Percentiles rank a stretch among this genome's conserved stretches.
phyloP scores from a whole-genome alignment of 2,888 invertebrate genomes.

The Dinocampus coccinellae region DNA sequence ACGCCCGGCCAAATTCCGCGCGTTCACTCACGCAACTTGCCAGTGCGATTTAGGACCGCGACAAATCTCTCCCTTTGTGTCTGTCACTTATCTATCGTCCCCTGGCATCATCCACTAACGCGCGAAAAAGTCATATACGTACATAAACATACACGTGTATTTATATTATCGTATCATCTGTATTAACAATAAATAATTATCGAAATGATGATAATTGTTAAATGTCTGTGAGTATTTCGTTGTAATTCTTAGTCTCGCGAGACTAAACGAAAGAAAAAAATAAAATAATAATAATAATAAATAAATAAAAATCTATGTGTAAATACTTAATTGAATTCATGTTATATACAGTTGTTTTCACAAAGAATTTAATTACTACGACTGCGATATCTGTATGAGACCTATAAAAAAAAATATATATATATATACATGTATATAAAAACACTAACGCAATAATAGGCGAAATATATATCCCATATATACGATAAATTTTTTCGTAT shows the following conservation, averaged over 20 bases:
- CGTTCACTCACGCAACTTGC: constrained; percentile 52
- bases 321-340: not conserved
- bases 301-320: too few species aligned
- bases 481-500: too few species aligned
- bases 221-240: too few species aligned
- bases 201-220: too few species aligned
- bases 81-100: constrained; percentile 36
- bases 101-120: not conserved
- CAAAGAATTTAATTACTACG: constrained; percentile 63
- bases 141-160: not conserved
- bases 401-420: constrained; percentile 39
- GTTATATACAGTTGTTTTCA: not conserved
- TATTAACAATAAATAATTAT: not conserved
- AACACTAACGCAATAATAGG: too few species aligned
- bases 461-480: too few species aligned
- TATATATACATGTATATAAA: too few species aligned
- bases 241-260: too few species aligned
- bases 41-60: constrained; percentile 43
- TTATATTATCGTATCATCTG: too few species aligned
- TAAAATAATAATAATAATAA: too few species aligned
- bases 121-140: not conserved
- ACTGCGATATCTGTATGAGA: constrained; percentile 45
- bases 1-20: constrained; percentile 53
- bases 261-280: too few species aligned
- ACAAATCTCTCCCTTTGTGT: constrained; percentile 43